Percentiles rank a stretch among this genome's conserved stretches.
These are phyloP conservation scores for Thermophis baileyi DNA, from an alignment of 2,113 vertebrate species.

Conservation along the genomic window DNA sequence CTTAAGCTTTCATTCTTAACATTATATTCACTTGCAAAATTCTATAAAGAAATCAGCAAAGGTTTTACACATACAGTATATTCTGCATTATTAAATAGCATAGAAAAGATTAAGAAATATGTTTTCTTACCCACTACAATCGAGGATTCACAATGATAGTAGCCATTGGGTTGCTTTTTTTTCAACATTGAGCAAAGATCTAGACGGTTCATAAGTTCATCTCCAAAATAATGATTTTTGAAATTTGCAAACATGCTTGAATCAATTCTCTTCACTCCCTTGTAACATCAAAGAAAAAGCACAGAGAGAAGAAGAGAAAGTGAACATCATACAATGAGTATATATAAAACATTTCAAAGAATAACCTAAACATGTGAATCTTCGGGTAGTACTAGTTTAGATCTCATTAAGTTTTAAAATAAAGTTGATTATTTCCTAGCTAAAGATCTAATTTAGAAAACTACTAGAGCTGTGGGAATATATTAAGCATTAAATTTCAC, in stretches of 20 bases:
- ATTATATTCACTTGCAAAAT: background rate
- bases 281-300: constrained; percentile 60
- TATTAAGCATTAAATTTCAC: background rate
- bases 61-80: background rate
- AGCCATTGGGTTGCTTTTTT: constrained; percentile 86
- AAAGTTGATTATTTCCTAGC: background rate
- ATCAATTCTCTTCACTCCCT: constrained; percentile 92
- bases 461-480: background rate
- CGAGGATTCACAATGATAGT: constrained; percentile 89
- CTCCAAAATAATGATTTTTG: constrained; percentile 80
- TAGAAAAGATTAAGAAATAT: constrained; percentile 6
- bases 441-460: background rate
- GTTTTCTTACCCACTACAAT: constrained; percentile 80
- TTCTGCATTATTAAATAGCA: background rate
- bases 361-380: constrained; percentile 16
- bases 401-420: background rate
- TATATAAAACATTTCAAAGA: background rate
- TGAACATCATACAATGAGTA: background rate
- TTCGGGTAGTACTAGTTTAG: constrained; percentile 2
- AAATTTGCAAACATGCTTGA: constrained; percentile 78
- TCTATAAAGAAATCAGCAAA: background rate
- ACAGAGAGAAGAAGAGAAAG: background rate
- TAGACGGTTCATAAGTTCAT: constrained; percentile 78
- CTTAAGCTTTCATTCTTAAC: background rate
- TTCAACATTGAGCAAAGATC: constrained; percentile 97